Percentiles rank a stretch among this genome's conserved stretches.
phyloP scores from a whole-genome alignment of 37 sponge, comb jelly and placozoan genomes.

The Chondrosia reniformis region DNA sequence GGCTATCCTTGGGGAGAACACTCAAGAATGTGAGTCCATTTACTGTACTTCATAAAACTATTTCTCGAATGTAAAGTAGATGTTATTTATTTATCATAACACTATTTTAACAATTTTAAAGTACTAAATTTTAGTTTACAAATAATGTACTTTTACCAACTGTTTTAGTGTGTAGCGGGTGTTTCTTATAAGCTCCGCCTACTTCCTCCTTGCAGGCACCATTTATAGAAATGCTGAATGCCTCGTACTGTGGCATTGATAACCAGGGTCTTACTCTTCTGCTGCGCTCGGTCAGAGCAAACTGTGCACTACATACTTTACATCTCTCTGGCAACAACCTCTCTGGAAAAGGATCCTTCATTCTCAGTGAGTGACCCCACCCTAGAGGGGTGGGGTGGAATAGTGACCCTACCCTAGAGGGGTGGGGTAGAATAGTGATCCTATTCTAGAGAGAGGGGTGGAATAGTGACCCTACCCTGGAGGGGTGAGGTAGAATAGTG shows the following conservation, averaged over 20 bases:
- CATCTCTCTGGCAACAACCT: constrained; percentile 75
- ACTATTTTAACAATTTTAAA: too few species aligned
- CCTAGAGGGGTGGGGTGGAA: too few species aligned
- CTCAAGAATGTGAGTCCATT: constrained; percentile 60
- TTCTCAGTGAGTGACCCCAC: constrained; percentile 60
- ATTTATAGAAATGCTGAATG: constrained; percentile 68
- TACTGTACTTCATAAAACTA: too few species aligned
- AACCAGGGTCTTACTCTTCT: constrained; percentile 75
- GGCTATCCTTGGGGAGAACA: constrained; percentile 77
- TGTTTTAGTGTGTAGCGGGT: neutral
- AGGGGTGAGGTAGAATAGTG: too few species aligned
- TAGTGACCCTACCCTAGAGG: too few species aligned
- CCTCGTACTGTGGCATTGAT: constrained; percentile 75
- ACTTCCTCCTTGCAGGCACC: constrained; percentile 42
- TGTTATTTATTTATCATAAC: too few species aligned
- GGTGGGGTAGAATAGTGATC: too few species aligned
- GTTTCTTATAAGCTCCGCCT: neutral
- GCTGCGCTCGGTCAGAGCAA: constrained; percentile 74
- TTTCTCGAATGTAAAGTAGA: too few species aligned
- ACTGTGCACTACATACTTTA: constrained; percentile 70
- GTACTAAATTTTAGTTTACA: too few species aligned
- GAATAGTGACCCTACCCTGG: too few species aligned
- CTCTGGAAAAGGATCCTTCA: constrained; percentile 78
- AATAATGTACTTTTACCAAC: too few species aligned
- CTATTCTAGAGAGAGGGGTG: too few species aligned